These are phyloP conservation scores for Hippocampus kuda DNA, from an alignment of 2,797 vertebrate species.

Conservation along the genomic window DNA sequence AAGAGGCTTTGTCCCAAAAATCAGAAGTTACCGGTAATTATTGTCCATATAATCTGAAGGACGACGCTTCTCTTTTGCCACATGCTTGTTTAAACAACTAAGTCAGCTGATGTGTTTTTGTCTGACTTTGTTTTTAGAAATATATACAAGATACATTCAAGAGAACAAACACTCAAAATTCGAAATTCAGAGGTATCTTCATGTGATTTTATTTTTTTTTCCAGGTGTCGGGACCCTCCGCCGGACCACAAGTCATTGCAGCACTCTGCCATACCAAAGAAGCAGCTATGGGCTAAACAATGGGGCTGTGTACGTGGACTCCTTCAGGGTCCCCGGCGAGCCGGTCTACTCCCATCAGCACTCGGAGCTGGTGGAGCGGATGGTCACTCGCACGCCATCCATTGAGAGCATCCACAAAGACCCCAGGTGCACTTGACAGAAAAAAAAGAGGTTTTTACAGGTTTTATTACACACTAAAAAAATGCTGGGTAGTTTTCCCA, in stretches of 20 bases:
- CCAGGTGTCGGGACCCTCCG: slow-evolving; percentile 86
- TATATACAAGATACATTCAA: neutral
- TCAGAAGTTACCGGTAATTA: too few relatives aligned
- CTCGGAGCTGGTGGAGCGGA: slow-evolving; percentile 69
- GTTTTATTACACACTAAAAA: neutral
- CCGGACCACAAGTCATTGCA: slow-evolving; percentile 84
- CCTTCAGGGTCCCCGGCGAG: slow-evolving; percentile 74
- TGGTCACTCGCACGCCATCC: slow-evolving; percentile 81
- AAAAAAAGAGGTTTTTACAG: neutral
- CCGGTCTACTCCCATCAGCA: slow-evolving; percentile 70
- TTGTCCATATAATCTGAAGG: too few relatives aligned
- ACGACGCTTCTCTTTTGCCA: too few relatives aligned
- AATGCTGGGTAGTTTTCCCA: too few relatives aligned
- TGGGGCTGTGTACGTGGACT: slow-evolving; percentile 77
- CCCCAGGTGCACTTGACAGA: slow-evolving; percentile 69
- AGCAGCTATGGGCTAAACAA: slow-evolving; percentile 80
- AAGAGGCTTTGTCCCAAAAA: slow-evolving; percentile 29
- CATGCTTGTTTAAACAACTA: too few relatives aligned
- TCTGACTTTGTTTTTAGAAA: too few relatives aligned
- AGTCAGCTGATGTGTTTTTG: too few relatives aligned
- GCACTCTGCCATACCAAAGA: slow-evolving; percentile 91
- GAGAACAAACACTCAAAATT: neutral
- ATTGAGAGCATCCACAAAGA: slow-evolving; percentile 98
- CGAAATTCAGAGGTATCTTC: too few relatives aligned
- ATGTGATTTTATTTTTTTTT: neutral